Percentiles rank a stretch among this genome's conserved stretches.
These are phyloP conservation scores for Melopsittacus undulatus DNA, from an alignment of 2,797 vertebrate genomes.

Conservation along the genomic window DNA sequence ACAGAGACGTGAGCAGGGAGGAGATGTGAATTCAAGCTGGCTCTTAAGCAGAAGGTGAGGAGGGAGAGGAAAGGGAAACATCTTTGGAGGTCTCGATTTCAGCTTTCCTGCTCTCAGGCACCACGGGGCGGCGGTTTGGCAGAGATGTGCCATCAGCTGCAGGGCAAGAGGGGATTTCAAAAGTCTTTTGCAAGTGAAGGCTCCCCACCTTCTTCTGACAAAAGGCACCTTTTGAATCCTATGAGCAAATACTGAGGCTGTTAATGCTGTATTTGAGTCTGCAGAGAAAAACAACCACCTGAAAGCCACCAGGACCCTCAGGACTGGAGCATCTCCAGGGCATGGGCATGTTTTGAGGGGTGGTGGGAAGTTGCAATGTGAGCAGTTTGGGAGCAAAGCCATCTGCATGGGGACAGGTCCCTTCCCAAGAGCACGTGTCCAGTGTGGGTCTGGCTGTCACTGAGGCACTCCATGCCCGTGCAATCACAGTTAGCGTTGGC, in stretches of 20 bases:
- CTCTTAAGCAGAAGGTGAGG: not conserved
- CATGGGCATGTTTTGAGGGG: fast-evolving
- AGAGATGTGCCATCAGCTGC: not conserved
- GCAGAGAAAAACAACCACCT: not conserved
- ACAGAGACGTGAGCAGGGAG: fast-evolving
- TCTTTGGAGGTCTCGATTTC: not conserved
- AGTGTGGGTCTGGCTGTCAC: fast-evolving
- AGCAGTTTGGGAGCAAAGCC: not conserved
- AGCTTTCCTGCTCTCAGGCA: not conserved
- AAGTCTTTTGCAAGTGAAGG: not conserved
- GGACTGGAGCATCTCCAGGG: not conserved
- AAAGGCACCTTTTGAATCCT: not conserved
- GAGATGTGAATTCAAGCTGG: not conserved
- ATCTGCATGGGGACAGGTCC: not conserved
- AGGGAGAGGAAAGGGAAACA: not conserved
- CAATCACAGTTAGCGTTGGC: not conserved
- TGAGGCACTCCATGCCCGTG: not conserved
- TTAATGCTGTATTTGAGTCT: not conserved
- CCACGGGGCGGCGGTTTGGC: no score
- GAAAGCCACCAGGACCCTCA: not conserved
- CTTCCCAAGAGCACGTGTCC: fast-evolving
- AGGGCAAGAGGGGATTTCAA: not conserved
- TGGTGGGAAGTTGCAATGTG: not conserved
- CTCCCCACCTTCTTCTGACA: not conserved
- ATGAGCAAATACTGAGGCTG: not conserved